These are phyloP conservation scores for Falco berigora DNA, from an alignment of 2,797 vertebrate genomes.

Conservation along the genomic window DNA sequence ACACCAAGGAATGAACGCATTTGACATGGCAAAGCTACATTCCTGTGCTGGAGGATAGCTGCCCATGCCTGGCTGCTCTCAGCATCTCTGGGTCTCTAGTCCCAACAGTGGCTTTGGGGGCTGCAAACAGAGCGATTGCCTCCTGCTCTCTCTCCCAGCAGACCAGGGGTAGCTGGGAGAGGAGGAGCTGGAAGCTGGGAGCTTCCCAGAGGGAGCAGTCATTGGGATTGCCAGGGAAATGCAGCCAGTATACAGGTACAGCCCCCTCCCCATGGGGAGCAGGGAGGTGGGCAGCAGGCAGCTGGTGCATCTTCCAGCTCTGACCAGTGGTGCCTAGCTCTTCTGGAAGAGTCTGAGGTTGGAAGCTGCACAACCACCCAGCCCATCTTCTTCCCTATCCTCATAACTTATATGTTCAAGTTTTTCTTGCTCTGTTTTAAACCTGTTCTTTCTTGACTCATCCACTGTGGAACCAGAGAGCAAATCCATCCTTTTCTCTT, in stretches of 20 bases:
- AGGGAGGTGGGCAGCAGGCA: not conserved
- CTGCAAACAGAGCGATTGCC: not conserved
- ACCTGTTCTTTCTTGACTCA: not conserved
- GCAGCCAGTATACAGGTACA: slow-evolving; percentile 97
- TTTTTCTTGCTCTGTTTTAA: not conserved
- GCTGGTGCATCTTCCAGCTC: not conserved
- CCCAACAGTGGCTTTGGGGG: not conserved
- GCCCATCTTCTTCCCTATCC: not conserved
- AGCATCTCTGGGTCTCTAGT: not conserved
- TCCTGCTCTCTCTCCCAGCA: not conserved
- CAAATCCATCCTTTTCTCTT: not conserved
- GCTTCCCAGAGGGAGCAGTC: slow-evolving; percentile 82
- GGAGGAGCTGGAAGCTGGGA: no score
- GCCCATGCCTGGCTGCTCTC: not conserved
- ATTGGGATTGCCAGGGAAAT: slow-evolving; percentile 93
- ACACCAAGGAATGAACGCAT: not conserved
- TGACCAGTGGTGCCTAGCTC: rapidly evolving
- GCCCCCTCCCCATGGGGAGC: rapidly evolving
- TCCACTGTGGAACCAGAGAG: not conserved
- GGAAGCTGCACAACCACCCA: not conserved
- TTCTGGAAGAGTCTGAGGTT: not conserved
- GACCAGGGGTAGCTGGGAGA: not conserved
- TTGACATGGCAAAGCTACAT: not conserved
- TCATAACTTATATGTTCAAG: not conserved
- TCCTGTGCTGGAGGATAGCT: not conserved